Evolutionary conservation across 2,888 invertebrate genomes (phyloP), one percentile per base, ranked within the genome.

Genomic region (Pseudococcus jackbeardsleyi): DNA sequence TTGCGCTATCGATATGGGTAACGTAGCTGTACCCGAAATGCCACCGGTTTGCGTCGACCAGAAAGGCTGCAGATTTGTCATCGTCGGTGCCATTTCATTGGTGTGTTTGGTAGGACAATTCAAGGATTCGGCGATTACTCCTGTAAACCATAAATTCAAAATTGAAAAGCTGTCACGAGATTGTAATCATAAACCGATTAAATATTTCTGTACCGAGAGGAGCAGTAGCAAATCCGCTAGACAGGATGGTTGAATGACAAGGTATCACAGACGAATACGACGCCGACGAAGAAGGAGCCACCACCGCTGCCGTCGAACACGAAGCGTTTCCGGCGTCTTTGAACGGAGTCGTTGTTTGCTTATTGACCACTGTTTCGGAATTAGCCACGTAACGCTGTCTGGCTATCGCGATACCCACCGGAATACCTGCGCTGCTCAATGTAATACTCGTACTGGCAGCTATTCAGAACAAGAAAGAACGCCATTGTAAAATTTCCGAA

Each of bases 381-480:
- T 94, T 94, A 90, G 94, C 94, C 90, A 94, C 95, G 89, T 94
- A 93, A 91, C 96, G 93, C 91, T 96, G 96, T 90, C 96, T 93
- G 85, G 96, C 96, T 89, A 96, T 95, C 50, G 96, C 96, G 90
- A 96, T 96, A 89, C 96, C 96, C 90, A 96, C 95, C 90, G 96
- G 96, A 91, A 96, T 96, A 54, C 90, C 90, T 39, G 90, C 90
- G 50, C 85, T 84, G 93, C 50, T 87, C 79, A 50, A 48, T 11
- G 79, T 79, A 79, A 77, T 54, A 50, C 48, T 79, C 7, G 87
- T 42, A 39, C 54, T 79, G 48, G 86, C 68, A 17, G 77, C 68
- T 68, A 54, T 33, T 6, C 33, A 0, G 9, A 39, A 5, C 50
- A 50, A 50, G 5, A 50, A 50, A 15, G 17, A 50, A 50, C 17